Evolutionary conservation across 2,797 vertebrate genomes (phyloP).

Genomic region (Sebastes diaconus): DNA sequence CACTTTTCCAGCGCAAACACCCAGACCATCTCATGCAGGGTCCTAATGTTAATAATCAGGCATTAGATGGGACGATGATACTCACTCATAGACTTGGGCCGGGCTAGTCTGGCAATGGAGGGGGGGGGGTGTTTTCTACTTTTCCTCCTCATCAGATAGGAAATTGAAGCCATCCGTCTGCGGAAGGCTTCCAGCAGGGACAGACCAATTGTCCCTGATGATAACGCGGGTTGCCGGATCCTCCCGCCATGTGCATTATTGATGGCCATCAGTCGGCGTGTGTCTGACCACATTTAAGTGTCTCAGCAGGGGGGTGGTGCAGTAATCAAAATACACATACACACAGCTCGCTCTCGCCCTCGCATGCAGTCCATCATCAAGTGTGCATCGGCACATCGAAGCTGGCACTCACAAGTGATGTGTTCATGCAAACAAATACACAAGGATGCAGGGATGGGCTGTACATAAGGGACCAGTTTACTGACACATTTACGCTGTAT

Average conservation of each 20-base stretch:
- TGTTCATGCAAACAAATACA: slow-evolving; percentile 56
- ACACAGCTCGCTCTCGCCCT: slow-evolving; percentile 19
- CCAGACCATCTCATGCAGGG: slow-evolving; percentile 14
- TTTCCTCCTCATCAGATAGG: slow-evolving; percentile 51
- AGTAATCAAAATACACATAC: slow-evolving; percentile 66
- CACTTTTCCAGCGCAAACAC: slow-evolving; percentile 31
- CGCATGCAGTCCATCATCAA: slow-evolving; percentile 39
- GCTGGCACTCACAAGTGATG: slow-evolving; percentile 61
- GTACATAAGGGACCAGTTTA: background rate
- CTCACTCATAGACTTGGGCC: slow-evolving; percentile 41
- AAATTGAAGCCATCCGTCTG: slow-evolving; percentile 79
- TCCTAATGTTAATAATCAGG: slow-evolving; percentile 62
- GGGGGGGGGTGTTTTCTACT: background rate
- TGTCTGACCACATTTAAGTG: slow-evolving; percentile 80
- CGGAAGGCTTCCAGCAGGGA: slow-evolving; percentile 63
- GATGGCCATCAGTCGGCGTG: slow-evolving; percentile 74
- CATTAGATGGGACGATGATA: slow-evolving; percentile 52
- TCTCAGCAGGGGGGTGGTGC: slow-evolving; percentile 62
- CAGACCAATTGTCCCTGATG: slow-evolving; percentile 61
- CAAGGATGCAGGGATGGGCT: background rate
- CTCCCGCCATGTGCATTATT: slow-evolving; percentile 78
- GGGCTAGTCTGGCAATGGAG: background rate
- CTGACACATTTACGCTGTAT: background rate
- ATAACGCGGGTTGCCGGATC: slow-evolving; percentile 57
- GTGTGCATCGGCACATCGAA: slow-evolving; percentile 38